phyloP scores from a whole-genome alignment of 2,888 invertebrate species.

The Tortrix viridana region DNA sequence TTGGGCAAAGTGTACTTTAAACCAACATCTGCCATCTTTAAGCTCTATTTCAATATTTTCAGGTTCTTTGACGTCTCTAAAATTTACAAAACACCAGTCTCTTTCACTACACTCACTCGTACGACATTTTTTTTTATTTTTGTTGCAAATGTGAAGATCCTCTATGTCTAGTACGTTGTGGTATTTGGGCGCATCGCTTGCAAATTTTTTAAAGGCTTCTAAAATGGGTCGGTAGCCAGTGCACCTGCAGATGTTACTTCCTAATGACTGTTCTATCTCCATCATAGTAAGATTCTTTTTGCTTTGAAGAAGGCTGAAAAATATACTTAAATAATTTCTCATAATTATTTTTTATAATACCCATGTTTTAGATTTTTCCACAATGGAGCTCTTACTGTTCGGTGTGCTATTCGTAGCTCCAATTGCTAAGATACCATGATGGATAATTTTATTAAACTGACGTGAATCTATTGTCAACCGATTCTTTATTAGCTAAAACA shows the following conservation, averaged over 20 bases:
- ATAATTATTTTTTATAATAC: too few relatives aligned
- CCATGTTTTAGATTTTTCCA: too few relatives aligned
- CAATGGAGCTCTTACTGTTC: too few relatives aligned
- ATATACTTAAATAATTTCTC: too few relatives aligned
- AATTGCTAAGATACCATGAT: too few relatives aligned
- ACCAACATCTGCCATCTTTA: conserved; percentile 74
- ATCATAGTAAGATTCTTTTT: conserved; percentile 79
- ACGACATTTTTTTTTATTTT: conserved; percentile 37
- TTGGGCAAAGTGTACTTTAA: conserved; percentile 74
- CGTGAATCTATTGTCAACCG: too few relatives aligned
- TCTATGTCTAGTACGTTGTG: conserved; percentile 75
- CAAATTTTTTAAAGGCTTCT: conserved; percentile 89
- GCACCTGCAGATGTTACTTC: conserved; percentile 90
- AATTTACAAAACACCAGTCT: conserved; percentile 55
- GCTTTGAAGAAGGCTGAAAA: conserved; percentile 55
- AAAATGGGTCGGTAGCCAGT: conserved; percentile 91
- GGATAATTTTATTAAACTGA: too few relatives aligned
- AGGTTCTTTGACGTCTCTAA: conserved; percentile 44
- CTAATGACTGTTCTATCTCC: conserved; percentile 88
- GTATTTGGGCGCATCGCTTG: conserved; percentile 78
- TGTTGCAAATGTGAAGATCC: conserved; percentile 59
- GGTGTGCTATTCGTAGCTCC: too few relatives aligned
- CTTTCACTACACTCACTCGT: conserved; percentile 43
- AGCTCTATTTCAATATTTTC: conserved; percentile 62
- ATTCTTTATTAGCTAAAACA: too few relatives aligned